Base-by-base conservation (phyloP, 2,113 vertebrate genomes). In the Hemiprocne comata region DNA sequence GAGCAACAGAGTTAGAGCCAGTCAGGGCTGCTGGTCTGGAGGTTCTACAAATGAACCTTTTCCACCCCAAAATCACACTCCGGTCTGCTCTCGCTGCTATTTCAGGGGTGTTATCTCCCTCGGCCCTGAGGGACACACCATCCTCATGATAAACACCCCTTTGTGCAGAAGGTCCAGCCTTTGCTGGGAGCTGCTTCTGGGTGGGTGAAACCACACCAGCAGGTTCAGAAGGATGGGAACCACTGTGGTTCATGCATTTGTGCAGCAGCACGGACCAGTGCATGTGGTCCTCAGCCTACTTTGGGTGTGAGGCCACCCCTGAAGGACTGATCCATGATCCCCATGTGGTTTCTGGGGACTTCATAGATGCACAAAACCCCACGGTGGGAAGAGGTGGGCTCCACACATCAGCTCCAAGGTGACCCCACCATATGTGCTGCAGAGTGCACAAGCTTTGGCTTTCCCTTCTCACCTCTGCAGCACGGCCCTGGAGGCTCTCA, bases 201-300 rank as follows among this genome's bases (percentile, higher is more conserved):
- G 51, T n/a, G 34, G 17, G 36, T 57, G 20, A 10, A 25, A 58
- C 48, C 17, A 7, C 0, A 1, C n/a, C 8, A 33, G 36, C 24
- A 19, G 36, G 69, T 28, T 33, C 24, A 6, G 24, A 34, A 36
- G 34, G 31, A 50, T 0, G 1, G 29, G 24, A 34, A 13, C 7
- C 19, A 54, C 25, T 1, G 1, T 15, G 25, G 17, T 17, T 34
- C 50, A n/a, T 55, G 21, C 26, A 8, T 42, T 62, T 26, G 9
- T 9, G 25, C 51, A 46, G 18, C 65, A 66, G 33, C 0, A 0
- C 29, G 42, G 58, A 48, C 23, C n/a, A 36, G 16, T 25, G 25
- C 24, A 7, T 4, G 15, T 13, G 57, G 40, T 76, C 34, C 69
- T 69, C 42, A 28, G 25, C 12, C 69, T 57, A 40, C 4, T 29